Conservation (phyloP, 2,888 invertebrate genomes). For the Platycheirus rosarum region DNA sequence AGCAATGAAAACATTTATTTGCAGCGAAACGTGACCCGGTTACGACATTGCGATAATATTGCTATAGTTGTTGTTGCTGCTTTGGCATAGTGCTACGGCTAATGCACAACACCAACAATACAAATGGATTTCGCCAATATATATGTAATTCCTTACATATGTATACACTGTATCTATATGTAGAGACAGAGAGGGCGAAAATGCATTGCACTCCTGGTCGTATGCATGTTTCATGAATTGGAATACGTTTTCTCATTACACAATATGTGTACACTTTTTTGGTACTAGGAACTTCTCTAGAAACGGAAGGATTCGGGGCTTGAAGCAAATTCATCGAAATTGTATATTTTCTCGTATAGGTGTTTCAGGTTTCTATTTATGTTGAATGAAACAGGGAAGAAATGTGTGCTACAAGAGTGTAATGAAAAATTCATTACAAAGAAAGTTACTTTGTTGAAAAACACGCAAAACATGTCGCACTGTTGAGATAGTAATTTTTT, state of each 20-base stretch:
- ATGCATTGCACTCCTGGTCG: slow-evolving; percentile 62
- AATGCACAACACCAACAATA: slow-evolving; percentile 50
- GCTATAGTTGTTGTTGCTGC: slow-evolving; percentile 28
- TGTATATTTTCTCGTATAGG: slow-evolving; percentile 24
- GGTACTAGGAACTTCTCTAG: slow-evolving; percentile 8
- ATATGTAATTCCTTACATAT: not conserved
- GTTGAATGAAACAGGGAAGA: not conserved
- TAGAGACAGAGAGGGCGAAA: slow-evolving; percentile 63
- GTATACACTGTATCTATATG: not conserved
- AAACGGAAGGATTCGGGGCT: not conserved
- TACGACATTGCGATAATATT: slow-evolving; percentile 72
- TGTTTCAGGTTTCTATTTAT: slow-evolving; percentile 27
- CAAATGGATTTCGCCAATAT: slow-evolving; percentile 33
- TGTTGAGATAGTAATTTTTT: slow-evolving; percentile 47
- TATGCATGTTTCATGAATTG: slow-evolving; percentile 74
- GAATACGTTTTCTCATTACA: slow-evolving; percentile 74
- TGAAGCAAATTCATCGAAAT: slow-evolving; percentile 59
- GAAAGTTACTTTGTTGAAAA: slow-evolving; percentile 37
- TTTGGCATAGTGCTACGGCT: slow-evolving; percentile 32
- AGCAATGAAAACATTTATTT: slow-evolving; percentile 74
- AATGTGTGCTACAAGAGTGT: slow-evolving; percentile 21
- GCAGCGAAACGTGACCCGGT: slow-evolving; percentile 72
- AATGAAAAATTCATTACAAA: slow-evolving; percentile 52
- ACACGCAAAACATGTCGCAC: slow-evolving; percentile 37
- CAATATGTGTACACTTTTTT: slow-evolving; percentile 63